Evolutionary conservation across 2,888 invertebrate species (phyloP), one percentile per base, ranked within the genome.

Genomic region (Rhorus exstirpatorius): DNA sequence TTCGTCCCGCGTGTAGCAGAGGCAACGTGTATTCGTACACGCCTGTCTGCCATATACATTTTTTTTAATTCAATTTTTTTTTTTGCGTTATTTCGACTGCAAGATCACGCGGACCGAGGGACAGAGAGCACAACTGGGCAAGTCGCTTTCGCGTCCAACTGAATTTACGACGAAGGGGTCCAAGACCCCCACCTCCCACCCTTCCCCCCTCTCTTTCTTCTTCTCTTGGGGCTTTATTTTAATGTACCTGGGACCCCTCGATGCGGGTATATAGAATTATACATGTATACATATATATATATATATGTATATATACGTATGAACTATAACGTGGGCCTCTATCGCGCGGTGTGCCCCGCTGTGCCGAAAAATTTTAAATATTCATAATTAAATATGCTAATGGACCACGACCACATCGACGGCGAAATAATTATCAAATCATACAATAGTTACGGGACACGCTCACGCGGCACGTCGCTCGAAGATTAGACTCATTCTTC

Each of bases 361-460:
- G 91, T 31, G 91, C 89, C 89, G 88, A 88, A 91, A 91, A 91
- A 91, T 91, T 88, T 90, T 89, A 91, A 92, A 91, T 90, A 91
- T 92, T 91, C 90, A 90, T 91, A 92, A 92, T 92, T 91, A 92
- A 91, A 92, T 91, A 92, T 92, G 91, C 90, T 91, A 91, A 91
- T 91, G 90, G 90, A 90, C 89, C 89, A 72, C 71, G 87, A 86
- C 88, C 89, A 89, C 90, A 89, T 91, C 88, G 89, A 90, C 89
- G 89, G 89, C 83, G 87, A 90, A 91, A 91, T 90, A 90, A 91
- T 91, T 90, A 91, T 91, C 90, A 90, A 91, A 90, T 89, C 87
- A 88, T 89, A 90, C 91, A 91, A 91, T 90, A 90, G 87, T 84
- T 85, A 84, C 79, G 84, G 84, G 83, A 81, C 79, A 84, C 63